These are phyloP conservation scores for Drosophila nebulosa DNA, from an alignment of 1,140 invertebrate genomes.

Conservation along the genomic window DNA sequence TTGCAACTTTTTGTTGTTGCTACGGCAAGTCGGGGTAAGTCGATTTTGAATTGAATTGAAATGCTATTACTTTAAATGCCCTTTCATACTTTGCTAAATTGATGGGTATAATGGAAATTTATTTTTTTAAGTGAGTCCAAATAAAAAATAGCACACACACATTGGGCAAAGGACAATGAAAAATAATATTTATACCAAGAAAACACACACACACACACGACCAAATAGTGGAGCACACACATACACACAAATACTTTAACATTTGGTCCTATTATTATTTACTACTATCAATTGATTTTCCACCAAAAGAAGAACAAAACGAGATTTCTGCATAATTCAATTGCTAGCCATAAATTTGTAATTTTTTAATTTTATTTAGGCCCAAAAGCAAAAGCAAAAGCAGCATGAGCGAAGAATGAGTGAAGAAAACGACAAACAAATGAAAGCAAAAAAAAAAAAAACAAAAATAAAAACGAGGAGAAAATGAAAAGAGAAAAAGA, in stretches of 20 bases:
- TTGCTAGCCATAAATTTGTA: conserved; percentile 3
- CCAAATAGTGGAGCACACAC: not conserved
- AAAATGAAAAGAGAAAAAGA: not conserved
- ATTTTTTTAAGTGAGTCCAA: conserved; percentile 41
- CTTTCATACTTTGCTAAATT: too few relatives aligned
- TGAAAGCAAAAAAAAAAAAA: not conserved
- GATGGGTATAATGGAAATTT: conserved; percentile 35
- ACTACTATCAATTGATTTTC: conserved; percentile 16
- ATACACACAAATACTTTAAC: not conserved
- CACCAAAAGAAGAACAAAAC: not conserved
- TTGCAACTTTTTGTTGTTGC: too few relatives aligned
- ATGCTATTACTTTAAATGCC: too few relatives aligned
- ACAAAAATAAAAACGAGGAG: not conserved
- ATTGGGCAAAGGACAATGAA: not conserved
- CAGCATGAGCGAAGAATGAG: not conserved
- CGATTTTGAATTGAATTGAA: too few relatives aligned
- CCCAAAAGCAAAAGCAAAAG: not conserved
- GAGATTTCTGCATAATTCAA: conserved; percentile 6
- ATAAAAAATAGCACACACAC: not conserved
- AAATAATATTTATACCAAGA: not conserved
- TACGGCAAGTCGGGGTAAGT: too few relatives aligned
- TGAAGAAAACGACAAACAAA: not conserved
- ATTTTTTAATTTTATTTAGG: conserved; percentile 19
- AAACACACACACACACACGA: not conserved
- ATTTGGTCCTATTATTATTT: not conserved